These are phyloP conservation scores for Drosophila flavopinicola DNA, from an alignment of 2,888 invertebrate species.

Conservation along the genomic window DNA sequence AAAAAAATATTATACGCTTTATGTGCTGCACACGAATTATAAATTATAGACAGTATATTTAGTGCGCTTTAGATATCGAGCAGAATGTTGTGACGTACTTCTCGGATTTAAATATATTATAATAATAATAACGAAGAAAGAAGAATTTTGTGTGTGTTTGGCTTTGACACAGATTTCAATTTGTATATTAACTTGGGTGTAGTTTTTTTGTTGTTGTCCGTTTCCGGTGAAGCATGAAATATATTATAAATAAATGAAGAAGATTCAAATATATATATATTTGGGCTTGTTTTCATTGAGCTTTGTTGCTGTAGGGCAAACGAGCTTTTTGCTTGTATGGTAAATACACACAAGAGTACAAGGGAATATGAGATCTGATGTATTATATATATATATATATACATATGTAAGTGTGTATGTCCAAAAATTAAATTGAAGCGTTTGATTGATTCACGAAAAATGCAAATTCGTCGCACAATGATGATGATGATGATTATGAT, in stretches of 20 bases:
- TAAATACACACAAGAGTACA: slow-evolving; percentile 23
- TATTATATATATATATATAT: no score
- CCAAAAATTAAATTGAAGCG: slow-evolving; percentile 46
- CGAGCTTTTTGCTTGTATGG: slow-evolving; percentile 18
- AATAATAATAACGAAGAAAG: neutral
- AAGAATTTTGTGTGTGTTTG: neutral
- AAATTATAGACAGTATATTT: neutral
- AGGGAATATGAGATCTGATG: slow-evolving; percentile 40
- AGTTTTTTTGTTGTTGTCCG: no score
- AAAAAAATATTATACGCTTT: no score
- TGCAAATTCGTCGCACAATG: slow-evolving; percentile 56
- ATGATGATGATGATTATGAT: slow-evolving; percentile 24
- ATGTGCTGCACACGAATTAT: neutral
- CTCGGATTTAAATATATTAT: neutral
- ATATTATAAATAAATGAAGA: neutral
- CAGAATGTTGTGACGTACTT: neutral
- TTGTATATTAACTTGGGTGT: slow-evolving; percentile 1
- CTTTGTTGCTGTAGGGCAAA: slow-evolving; percentile 38
- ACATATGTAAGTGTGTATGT: slow-evolving; percentile 31
- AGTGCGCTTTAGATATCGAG: neutral
- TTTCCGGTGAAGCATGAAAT: slow-evolving; percentile 25
- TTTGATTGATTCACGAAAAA: slow-evolving; percentile 76
- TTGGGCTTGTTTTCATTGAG: slow-evolving; percentile 40
- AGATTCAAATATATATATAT: slow-evolving; percentile 1
- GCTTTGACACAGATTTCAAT: slow-evolving; percentile 21